Evolutionary conservation across 2,888 invertebrate species (phyloP), one percentile per base, ranked within the genome.

Genomic region (Parasteatoda lunata): DNA sequence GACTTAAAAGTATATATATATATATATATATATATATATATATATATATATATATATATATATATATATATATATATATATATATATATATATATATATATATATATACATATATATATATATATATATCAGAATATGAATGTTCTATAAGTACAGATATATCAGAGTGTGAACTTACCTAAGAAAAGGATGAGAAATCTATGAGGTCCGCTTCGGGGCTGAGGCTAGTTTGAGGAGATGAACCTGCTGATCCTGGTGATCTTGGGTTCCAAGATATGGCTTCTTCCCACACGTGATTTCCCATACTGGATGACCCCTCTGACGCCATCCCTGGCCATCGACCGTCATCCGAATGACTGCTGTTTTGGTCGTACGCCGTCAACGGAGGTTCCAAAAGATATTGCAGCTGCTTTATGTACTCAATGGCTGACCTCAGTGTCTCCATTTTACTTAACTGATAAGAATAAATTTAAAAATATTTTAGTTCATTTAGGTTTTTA

Each of bases 381-480:
- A 64, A 48, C 47, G 81, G 64, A 5, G 81, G 78, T 5, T 83
- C 90, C 71, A 97, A 93, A 90, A 97, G 93, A 90, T 95, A 94
- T 91, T 97, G 95, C 76, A 97, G 93, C 90, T 96, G 96, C 85
- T 95, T 94, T 89, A 97, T 97, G 91, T 97, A 97, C 91, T 97
- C 97, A 66, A 97, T 97, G 5, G 97, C 97, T 90, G 97, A 94
- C 89, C 95, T 93, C 71, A 97, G 93, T 0, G 97, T 97, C 91
- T 97, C 97, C 88, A 91, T 91, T 88, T 91, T 91, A 89, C 91
- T 91, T 89, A 91, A 68, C 85, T 86, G 45, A 0, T 71, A 52
- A 11, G 11, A 48, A 13, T 4, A 71, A n/a, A 54, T 54, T 54
- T 2, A 71, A n/a, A 45, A 64, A 6, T 11, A 49, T 59, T 1